Evolutionary conservation across 2,888 invertebrate genomes (phyloP).

Genomic region (Globia sparganii): DNA sequence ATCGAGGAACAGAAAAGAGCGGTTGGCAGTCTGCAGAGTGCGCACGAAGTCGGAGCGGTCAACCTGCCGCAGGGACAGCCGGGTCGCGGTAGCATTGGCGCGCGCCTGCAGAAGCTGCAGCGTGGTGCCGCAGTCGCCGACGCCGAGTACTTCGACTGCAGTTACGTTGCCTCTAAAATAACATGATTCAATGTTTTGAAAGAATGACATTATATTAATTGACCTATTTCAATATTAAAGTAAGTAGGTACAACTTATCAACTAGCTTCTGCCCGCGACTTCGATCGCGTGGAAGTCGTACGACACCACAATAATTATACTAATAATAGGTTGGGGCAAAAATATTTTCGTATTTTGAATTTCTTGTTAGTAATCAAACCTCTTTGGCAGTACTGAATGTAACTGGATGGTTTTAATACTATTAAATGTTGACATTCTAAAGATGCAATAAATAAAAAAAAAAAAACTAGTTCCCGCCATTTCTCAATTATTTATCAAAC

Average conservation of each 20-base stretch:
- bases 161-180: not conserved
- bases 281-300: too few relatives aligned
- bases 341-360: too few relatives aligned
- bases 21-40: constrained; percentile 3
- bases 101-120: constrained; percentile 18
- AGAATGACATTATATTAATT: not conserved
- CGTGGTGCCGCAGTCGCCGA: not conserved
- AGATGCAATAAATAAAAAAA: too few relatives aligned
- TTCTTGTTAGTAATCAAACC: too few relatives aligned
- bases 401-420: too few relatives aligned
- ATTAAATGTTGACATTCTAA: too few relatives aligned
- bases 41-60: constrained; percentile 13
- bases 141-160: not conserved
- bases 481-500: too few relatives aligned
- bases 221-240: not conserved
- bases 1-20: constrained; percentile 60
- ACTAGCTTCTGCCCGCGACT: too few relatives aligned
- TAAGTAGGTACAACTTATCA: not conserved
- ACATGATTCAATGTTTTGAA: not conserved
- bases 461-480: too few relatives aligned
- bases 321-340: too few relatives aligned
- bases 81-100: not conserved
- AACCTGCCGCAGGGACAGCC: not conserved
- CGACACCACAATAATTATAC: too few relatives aligned
- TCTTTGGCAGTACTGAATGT: too few relatives aligned